Base-by-base conservation (phyloP, 2,797 vertebrate genomes). In the Eurystomus glaucurus region DNA sequence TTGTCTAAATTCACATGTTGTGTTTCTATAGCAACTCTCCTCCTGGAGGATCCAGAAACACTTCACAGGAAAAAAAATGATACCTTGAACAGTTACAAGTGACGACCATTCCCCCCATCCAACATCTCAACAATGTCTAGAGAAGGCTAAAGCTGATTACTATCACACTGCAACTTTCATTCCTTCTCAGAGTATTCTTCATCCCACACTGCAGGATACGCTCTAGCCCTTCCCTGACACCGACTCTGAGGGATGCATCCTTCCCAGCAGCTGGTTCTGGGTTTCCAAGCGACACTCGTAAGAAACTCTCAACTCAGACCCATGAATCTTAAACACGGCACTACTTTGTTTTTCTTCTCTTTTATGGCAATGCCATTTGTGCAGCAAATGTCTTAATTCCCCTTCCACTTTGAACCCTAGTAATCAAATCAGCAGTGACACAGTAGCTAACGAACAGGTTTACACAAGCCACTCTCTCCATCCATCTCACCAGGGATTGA, bases 21-120 rank as follows among this genome's bases (percentile, higher is more conserved):
- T 23, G 48, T 88, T 93, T 79, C 90, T 74, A 93, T 31, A 87
- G 81, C 70, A 89, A 85, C 66, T 33, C 6, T 70, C 43, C 17
- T 84, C 35, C 64, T 48, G 45, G 17, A 89, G 29, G 9, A 64
- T 15, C n/a, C 5, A 5, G 60, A 62, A 92, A 43, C 33, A 23
- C 13, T 71, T 66, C 35, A 60, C 8, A 80, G 45, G 23, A 91
- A 79, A 91, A 45, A 45, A 46, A 31, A 1, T 16, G 18, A 50
- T 77, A 79, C 22, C 29, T 14, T 5, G 20, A 95, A 45, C 12
- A 62, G 8, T 19, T 55, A 58, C 8, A 76, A 37, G 16, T 18
- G 90, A 54, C 33, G 62, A 60, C 20, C 70, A 52, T 41, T 46
- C 66, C 33, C 29, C 46, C 51, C 31, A 60, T 22, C 26, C 35